Evolutionary conservation across 2,888 invertebrate genomes (phyloP).

Genomic region (Melipona beecheii): DNA sequence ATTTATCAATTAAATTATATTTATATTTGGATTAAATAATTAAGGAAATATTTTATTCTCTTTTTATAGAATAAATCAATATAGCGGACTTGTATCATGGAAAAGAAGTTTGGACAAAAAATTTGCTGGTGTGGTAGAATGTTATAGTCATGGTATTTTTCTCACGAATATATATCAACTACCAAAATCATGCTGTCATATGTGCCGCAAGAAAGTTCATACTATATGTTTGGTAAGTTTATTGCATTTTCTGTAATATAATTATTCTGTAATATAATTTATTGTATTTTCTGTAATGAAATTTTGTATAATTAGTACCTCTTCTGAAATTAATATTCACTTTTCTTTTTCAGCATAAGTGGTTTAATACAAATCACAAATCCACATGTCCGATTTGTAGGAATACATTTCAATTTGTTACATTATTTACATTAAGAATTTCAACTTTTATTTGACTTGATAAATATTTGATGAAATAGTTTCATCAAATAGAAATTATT

Average conservation of each 20-base stretch:
- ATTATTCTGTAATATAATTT: neutral
- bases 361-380: conserved; percentile 97
- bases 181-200: too few relatives aligned
- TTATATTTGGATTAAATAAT: neutral
- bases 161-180: too few relatives aligned
- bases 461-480: neutral
- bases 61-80: conserved; percentile 93
- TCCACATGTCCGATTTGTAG: conserved; percentile 97
- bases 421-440: conserved; percentile 25
- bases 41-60: conserved; percentile 3
- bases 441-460: neutral
- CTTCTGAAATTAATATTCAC: conserved; percentile 41
- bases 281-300: neutral
- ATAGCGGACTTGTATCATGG: conserved; percentile 94
- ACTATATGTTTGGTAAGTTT: conserved; percentile 87
- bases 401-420: conserved; percentile 87
- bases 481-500: too few relatives aligned
- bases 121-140: conserved; percentile 96
- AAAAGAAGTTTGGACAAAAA: conserved; percentile 93
- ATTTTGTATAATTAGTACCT: neutral
- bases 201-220: too few relatives aligned
- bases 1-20: neutral
- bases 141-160: conserved; percentile 91
- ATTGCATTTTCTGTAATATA: neutral
- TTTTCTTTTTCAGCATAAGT: conserved; percentile 89